phyloP scores from a whole-genome alignment of 2,113 vertebrate genomes.

The Cygnus atratus region DNA sequence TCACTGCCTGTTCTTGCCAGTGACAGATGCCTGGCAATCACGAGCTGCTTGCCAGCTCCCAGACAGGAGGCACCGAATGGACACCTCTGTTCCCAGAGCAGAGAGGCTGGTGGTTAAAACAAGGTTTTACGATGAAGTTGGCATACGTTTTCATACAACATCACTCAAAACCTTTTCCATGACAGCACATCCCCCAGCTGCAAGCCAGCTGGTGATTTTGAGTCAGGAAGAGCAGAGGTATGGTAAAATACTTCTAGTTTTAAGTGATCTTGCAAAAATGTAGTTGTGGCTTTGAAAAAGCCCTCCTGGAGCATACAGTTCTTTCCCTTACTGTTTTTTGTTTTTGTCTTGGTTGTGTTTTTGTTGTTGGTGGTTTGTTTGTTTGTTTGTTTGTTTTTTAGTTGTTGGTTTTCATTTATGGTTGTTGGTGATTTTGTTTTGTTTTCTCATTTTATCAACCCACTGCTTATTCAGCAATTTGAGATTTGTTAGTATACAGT shows the following conservation, averaged over 20 bases:
- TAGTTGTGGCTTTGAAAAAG: background rate
- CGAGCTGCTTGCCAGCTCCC: constrained; percentile 39
- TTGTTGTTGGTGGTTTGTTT: background rate
- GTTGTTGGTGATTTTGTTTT: no score
- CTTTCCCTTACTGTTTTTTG: background rate
- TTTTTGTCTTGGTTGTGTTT: background rate
- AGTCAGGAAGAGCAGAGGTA: background rate
- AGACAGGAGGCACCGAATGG: constrained; percentile 6
- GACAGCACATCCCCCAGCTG: background rate
- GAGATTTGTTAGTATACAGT: background rate
- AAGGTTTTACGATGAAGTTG: constrained; percentile 9
- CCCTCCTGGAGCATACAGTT: background rate
- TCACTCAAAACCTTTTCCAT: background rate
- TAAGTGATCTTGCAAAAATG: background rate
- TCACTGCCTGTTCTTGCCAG: constrained; percentile 48
- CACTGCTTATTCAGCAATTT: background rate
- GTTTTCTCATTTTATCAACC: background rate
- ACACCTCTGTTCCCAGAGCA: constrained; percentile 34
- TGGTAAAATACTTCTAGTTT: background rate
- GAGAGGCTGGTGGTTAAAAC: constrained; percentile 20
- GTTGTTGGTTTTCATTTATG: no score
- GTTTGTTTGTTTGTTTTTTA: no score
- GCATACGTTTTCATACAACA: background rate
- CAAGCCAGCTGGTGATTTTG: background rate
- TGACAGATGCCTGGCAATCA: constrained; percentile 63